Percentiles rank a stretch among this genome's conserved stretches.
Conservation (phyloP, 2,888 invertebrate species). For the Andricus quercusramuli region DNA sequence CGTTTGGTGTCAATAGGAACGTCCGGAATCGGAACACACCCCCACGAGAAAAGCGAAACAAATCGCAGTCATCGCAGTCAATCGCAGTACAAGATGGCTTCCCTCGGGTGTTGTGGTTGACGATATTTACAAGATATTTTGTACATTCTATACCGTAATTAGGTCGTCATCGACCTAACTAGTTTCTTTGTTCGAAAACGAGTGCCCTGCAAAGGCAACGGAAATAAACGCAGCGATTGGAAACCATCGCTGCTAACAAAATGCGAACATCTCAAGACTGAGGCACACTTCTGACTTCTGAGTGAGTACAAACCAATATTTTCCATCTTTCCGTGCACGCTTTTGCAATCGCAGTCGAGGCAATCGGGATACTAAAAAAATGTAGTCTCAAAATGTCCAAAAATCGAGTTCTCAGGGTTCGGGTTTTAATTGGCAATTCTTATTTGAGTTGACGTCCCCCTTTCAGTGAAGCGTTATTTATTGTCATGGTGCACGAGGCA, state of each 20-base stretch:
- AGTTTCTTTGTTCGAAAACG: conserved; percentile 17
- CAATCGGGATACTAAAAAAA: conserved; percentile 7
- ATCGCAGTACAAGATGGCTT: conserved; percentile 42
- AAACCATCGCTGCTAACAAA: conserved; percentile 26
- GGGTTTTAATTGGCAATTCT: conserved; percentile 2
- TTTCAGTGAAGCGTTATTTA: conserved; percentile 40
- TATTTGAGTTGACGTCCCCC: conserved; percentile 35
- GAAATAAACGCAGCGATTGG: conserved; percentile 7
- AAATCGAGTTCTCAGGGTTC: neutral
- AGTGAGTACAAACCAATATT: conserved; percentile 30
- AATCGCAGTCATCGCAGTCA: conserved; percentile 41
- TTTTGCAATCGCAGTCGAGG: conserved; percentile 32
- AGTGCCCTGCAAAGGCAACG: conserved; percentile 10
- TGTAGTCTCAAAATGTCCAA: neutral
- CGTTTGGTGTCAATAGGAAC: conserved; percentile 32
- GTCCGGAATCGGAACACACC: conserved; percentile 36
- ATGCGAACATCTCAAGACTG: conserved; percentile 35
- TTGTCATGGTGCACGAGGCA: conserved; percentile 42
- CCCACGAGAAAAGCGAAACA: conserved; percentile 41
- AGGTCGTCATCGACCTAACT: conserved; percentile 21
- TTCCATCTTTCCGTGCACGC: conserved; percentile 31
- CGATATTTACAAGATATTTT: conserved; percentile 38
- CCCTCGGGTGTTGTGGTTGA: conserved; percentile 41
- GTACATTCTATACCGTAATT: conserved; percentile 33
- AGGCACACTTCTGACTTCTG: conserved; percentile 39